phyloP scores from a whole-genome alignment of 2,888 invertebrate genomes.

The Nineta flava region DNA sequence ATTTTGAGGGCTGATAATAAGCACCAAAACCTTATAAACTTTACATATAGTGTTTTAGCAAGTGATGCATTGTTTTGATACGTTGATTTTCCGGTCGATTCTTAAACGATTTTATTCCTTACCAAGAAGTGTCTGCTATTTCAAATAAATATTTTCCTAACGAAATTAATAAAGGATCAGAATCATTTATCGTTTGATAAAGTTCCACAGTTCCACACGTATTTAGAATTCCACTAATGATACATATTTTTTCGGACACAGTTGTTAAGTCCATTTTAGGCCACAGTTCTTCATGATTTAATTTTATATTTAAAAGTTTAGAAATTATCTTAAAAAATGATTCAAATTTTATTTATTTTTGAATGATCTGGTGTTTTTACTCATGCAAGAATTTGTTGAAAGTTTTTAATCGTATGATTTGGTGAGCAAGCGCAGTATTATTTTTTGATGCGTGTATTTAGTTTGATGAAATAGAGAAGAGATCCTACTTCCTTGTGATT shows the following conservation, averaged over 20 bases:
- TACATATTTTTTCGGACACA: neutral
- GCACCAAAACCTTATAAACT: too few species aligned
- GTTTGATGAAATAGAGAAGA: too few species aligned
- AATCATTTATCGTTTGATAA: neutral
- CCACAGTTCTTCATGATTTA: neutral
- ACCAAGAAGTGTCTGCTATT: neutral
- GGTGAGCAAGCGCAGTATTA: too few species aligned
- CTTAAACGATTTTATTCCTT: too few species aligned
- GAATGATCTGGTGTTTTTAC: neutral
- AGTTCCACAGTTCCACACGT: neutral
- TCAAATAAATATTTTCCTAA: neutral
- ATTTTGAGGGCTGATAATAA: too few species aligned
- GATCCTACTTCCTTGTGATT: too few species aligned
- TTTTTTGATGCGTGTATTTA: too few species aligned
- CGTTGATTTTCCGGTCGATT: too few species aligned
- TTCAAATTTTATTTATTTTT: neutral
- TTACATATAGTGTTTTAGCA: too few species aligned
- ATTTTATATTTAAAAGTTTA: neutral
- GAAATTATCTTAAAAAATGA: neutral
- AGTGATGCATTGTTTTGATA: too few species aligned
- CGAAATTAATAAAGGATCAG: neutral
- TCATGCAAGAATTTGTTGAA: too few species aligned
- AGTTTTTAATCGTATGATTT: too few species aligned
- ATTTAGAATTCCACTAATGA: neutral
- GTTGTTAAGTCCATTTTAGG: neutral